These are phyloP conservation scores for Drosophila pseudotakahashii DNA, from an alignment of 2,888 invertebrate species.

Conservation along the genomic window DNA sequence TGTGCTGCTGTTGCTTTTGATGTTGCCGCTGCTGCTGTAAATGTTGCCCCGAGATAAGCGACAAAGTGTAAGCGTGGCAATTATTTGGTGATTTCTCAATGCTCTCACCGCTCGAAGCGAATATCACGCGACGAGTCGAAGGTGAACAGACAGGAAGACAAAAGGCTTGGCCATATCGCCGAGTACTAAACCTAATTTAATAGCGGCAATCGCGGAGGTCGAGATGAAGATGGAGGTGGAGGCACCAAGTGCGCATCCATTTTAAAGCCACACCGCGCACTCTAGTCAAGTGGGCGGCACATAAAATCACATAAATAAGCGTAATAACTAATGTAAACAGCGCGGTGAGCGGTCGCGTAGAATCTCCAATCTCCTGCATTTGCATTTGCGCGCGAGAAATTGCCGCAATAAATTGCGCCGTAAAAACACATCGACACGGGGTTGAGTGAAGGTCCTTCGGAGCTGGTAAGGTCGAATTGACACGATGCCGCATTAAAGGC, in stretches of 20 bases:
- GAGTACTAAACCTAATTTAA: constrained; percentile 77
- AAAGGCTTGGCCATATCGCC: constrained; percentile 74
- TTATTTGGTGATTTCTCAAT: constrained; percentile 79
- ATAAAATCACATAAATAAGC: constrained; percentile 73
- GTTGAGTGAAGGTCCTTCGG: constrained; percentile 16
- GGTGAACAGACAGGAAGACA: constrained; percentile 26
- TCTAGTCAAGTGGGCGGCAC: constrained; percentile 57
- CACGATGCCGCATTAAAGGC: constrained; percentile 74
- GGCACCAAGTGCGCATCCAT: constrained; percentile 60
- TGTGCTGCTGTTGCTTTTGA: constrained; percentile 1
- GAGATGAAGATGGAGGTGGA: constrained; percentile 4
- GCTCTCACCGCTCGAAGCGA: constrained; percentile 19
- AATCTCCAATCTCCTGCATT: constrained; percentile 62
- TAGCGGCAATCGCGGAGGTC: constrained; percentile 50
- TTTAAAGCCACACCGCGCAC: constrained; percentile 66
- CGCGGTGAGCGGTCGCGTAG: constrained; percentile 55
- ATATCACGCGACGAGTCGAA: constrained; percentile 2
- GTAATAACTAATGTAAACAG: constrained; percentile 81
- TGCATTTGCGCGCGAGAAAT: constrained; percentile 80
- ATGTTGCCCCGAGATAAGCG: constrained; percentile 77
- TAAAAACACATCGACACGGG: constrained; percentile 74
- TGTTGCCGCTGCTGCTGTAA: constrained; percentile 57
- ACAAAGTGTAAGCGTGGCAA: constrained; percentile 80
- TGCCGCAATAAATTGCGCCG: constrained; percentile 76
- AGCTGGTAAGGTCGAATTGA: constrained; percentile 53